Evolutionary conservation across 2,797 vertebrate genomes (phyloP), one percentile per base, ranked within the genome.

Genomic region (Etheostoma perlongum): DNA sequence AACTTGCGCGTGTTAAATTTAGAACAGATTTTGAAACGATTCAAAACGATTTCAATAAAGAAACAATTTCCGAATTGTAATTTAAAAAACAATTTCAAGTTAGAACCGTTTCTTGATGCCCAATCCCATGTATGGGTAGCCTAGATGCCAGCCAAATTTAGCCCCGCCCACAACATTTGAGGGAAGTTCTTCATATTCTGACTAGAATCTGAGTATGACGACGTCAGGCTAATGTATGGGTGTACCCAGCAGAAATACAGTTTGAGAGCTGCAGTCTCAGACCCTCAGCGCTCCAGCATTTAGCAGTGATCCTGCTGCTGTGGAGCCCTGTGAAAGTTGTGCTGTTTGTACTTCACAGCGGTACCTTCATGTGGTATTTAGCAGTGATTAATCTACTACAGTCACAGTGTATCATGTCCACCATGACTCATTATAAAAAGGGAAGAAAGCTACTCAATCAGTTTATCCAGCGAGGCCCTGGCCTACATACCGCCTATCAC

Each of bases 401-500:
- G 75, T n/a, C 25, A 11, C 49, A 16, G 47, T 46, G 25, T 44
- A 62, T 61, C 55, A 19, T 66, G 67, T 81, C 82, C 66, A 61
- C 51, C 33, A 8, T 76, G 77, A 58, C 72, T 87, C 74, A 55
- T 86, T 78, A 78, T 47, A 8, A 54, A 65, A 65, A 69, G 25
- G 52, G 27, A 82, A 65, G 57, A 42, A 71, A 76, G 46, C 21
- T 10, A 79, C 70, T 84, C 33, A 75, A 12, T 82, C 27, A 63
- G 60, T 74, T 77, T 40, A 49, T 80, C 55, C 36, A 51, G 68
- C 9, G 15, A 85, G 68, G 77, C 61, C 76, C 59, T 85, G 85
- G 84, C 88, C 83, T 82, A 89, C 78, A 90, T 89, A 70, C 52
- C 27, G 36, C 49, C 59, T 62, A 44, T 83, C 69, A 71, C 49